phyloP scores from a whole-genome alignment of 2,113 vertebrate genomes.

The Chlorodrepanis virens region DNA sequence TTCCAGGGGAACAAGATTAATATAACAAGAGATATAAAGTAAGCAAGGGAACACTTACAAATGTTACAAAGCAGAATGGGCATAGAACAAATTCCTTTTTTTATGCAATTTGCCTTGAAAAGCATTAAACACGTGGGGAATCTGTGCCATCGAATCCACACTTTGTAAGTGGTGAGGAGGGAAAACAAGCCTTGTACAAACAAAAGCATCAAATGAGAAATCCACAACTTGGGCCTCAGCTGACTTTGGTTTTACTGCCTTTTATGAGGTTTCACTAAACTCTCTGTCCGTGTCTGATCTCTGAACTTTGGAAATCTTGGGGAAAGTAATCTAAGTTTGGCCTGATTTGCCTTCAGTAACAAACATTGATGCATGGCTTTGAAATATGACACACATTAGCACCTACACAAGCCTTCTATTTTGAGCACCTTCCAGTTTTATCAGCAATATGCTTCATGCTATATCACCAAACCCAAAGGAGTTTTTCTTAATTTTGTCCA shows the following conservation, averaged over 20 bases:
- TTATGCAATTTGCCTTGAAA: background rate
- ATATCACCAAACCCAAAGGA: background rate
- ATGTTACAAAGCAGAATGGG: slow-evolving; percentile 49
- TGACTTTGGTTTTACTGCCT: background rate
- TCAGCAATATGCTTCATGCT: background rate
- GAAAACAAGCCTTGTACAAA: background rate
- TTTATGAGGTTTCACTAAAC: background rate
- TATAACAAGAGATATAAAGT: slow-evolving; percentile 44
- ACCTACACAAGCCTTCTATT: background rate
- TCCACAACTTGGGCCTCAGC: background rate
- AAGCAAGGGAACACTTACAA: slow-evolving; percentile 38
- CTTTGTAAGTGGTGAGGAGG: background rate
- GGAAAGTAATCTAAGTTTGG: background rate
- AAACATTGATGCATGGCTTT: background rate
- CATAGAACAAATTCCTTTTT: background rate
- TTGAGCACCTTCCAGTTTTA: background rate
- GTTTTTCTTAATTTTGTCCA: background rate
- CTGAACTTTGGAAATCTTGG: background rate
- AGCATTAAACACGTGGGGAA: background rate
- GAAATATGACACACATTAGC: background rate
- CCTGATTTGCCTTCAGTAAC: background rate
- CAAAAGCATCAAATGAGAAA: slow-evolving; percentile 1
- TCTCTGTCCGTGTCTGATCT: background rate
- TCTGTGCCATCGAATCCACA: background rate
- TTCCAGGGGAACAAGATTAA: slow-evolving; percentile 61